Base-by-base conservation (phyloP, 35 echinoderm and acorn worm genomes). In the Ophioderma brevispina region DNA sequence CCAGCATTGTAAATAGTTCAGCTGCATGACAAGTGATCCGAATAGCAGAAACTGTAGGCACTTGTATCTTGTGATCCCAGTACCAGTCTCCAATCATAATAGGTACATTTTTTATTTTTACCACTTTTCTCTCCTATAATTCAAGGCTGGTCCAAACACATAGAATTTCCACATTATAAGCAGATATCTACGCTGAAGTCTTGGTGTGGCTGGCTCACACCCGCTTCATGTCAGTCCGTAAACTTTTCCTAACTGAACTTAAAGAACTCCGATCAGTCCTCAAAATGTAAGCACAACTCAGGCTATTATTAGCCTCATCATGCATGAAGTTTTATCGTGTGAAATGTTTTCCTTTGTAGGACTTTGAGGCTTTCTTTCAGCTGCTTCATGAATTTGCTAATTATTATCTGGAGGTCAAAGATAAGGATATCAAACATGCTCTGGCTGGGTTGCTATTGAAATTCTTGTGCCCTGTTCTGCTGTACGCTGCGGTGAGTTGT, bases 311-410 rank as follows among this genome's bases (percentile, higher is more conserved):
- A 99, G 97, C 80, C 76, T 99, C 1, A 95, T 99, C 39, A 95
- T 95, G 97, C 6, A 86, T 99, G 79, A 99, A 99, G 82, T 99
- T 99, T 86, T 99, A 99, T 85, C 77, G 97, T 5, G 97, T 99
- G 13, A 95, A 95, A 75, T 95, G 95, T 93, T 93, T 92, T 42
- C 94, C 97, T 0, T 91, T 99, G 88, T 93, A 99, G 59, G 90
- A 92, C 50, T 99, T 99, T 95, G 97, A 99, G 35, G 56, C 79
- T 6, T 99, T 94, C 31, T 99, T 95, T 46, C 87, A 93, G 77
- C 75, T 99, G 41, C 91, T 99, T 13, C 93, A 99, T 49, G 93
- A 99, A 39, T 99, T 93, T 82, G 97, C 97, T 36, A 95, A 99
- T 52, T 99, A 99, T 85, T 99, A 95, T 70, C 76, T 95, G 46